phyloP scores from a whole-genome alignment of 2,888 invertebrate genomes.

The Smittia aterrima region DNA sequence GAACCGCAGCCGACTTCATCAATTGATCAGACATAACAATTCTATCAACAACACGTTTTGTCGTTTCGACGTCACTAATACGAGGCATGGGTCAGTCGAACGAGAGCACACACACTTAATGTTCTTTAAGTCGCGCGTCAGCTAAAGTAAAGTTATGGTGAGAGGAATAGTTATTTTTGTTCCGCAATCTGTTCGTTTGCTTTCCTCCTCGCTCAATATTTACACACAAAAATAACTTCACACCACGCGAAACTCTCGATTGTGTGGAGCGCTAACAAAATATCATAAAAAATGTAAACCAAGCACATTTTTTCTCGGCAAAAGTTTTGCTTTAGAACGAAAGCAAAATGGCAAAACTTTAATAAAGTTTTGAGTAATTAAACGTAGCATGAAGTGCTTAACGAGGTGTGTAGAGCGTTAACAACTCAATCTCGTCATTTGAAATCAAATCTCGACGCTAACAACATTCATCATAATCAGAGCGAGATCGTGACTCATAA shows the following conservation, averaged over 20 bases:
- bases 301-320: background rate
- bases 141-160: conserved; percentile 5
- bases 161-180: conserved; percentile 12
- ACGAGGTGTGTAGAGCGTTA: no score
- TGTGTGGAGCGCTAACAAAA: conserved; percentile 1
- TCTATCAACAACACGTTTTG: background rate
- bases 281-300: background rate
- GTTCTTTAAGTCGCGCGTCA: background rate
- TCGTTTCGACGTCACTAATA: background rate
- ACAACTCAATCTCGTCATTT: no score
- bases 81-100: background rate
- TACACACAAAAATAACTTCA: background rate
- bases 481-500: background rate
- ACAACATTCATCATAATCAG: background rate
- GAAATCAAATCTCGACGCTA: background rate
- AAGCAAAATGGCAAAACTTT: conserved; percentile 3
- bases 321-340: background rate
- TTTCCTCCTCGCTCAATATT: background rate
- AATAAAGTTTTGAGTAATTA: background rate
- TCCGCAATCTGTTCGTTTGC: background rate
- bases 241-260: background rate
- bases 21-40: no score
- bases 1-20: no score
- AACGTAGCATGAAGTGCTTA: background rate
- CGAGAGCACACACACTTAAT: background rate